phyloP scores from a whole-genome alignment of 2,888 invertebrate species.

The Ptychoptera albimana region DNA sequence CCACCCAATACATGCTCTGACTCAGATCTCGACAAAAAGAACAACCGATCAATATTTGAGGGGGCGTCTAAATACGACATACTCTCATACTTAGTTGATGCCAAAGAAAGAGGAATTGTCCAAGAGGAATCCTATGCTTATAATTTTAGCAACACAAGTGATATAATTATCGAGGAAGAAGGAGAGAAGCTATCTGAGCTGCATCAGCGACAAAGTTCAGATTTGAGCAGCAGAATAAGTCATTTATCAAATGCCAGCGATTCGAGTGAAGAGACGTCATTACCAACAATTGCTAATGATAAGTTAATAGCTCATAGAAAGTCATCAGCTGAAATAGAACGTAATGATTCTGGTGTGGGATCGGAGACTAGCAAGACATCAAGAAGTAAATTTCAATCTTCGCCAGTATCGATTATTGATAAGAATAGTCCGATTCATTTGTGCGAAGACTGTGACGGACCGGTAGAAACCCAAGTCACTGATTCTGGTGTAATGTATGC shows the following conservation, averaged over 20 bases:
- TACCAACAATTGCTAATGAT: constrained; percentile 44
- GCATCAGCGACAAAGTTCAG: constrained; percentile 33
- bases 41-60: constrained; percentile 55
- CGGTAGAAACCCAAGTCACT: constrained; percentile 58
- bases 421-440: constrained; percentile 46
- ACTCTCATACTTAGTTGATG: constrained; percentile 74
- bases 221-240: constrained; percentile 51
- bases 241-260: constrained; percentile 70
- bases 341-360: constrained; percentile 85
- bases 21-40: constrained; percentile 54
- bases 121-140: constrained; percentile 55
- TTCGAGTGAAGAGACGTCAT: constrained; percentile 69
- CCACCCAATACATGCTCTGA: constrained; percentile 54
- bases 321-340: constrained; percentile 60
- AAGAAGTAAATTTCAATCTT: constrained; percentile 50
- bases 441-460: constrained; percentile 78
- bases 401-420: constrained; percentile 33
- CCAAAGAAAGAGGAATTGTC: constrained; percentile 58
- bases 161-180: constrained; percentile 35
- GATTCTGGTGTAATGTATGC: constrained; percentile 57
- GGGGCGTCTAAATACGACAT: constrained; percentile 81
- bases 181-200: constrained; percentile 34
- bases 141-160: constrained; percentile 37
- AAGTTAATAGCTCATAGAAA: constrained; percentile 33
- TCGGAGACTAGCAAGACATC: constrained; percentile 82